Evolutionary conservation across 2,888 invertebrate species (phyloP), one percentile per base, ranked within the genome.

Genomic region (Eristalis intricaria): DNA sequence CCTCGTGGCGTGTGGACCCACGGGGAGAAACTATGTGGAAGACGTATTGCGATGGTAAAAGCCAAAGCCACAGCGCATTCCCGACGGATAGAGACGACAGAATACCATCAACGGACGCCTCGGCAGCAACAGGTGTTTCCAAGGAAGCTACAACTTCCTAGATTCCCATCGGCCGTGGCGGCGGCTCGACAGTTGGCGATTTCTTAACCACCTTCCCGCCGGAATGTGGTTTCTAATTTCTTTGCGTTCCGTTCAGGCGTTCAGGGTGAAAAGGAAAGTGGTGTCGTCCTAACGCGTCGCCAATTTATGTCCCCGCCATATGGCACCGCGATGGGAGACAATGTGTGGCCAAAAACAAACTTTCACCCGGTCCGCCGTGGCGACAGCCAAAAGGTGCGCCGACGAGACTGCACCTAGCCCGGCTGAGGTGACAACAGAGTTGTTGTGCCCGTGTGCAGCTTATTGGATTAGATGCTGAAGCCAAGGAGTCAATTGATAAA

Each of bases 401-500:
- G 38, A 4, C n/a, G 65, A 56, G 32, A 40, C 43, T 64, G 60
- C 78, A 84, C 74, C 50, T 60, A 40, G 29, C 56, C 23, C 71
- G 63, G 66, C 78, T 78, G 82, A 70, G 85, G 85, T 82, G 85
- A 86, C 82, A 86, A 86, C 77, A 71, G 66, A 15, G 78, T 43
- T 63, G 78, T 83, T 79, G 86, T 50, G 50, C 71, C 23, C 75
- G 0, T 32, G 32, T 32, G 32, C 56, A 79, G 83, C 83, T 83
- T 86, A 83, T 83, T 86, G 83, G 78, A 86, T 75, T 79, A 79
- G 78, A 74, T 64, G 40, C 50, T 35, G 26, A 23, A 38, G 63
- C 74, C 61, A 78, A 83, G 69, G 74, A 86, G 82, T 83, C 86
- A 86, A 86, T 86, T 86, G 86, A 86, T 86, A 75, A 86, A 83